These are phyloP conservation scores for Ophraella communa DNA, from an alignment of 2,888 invertebrate genomes.

Conservation along the genomic window DNA sequence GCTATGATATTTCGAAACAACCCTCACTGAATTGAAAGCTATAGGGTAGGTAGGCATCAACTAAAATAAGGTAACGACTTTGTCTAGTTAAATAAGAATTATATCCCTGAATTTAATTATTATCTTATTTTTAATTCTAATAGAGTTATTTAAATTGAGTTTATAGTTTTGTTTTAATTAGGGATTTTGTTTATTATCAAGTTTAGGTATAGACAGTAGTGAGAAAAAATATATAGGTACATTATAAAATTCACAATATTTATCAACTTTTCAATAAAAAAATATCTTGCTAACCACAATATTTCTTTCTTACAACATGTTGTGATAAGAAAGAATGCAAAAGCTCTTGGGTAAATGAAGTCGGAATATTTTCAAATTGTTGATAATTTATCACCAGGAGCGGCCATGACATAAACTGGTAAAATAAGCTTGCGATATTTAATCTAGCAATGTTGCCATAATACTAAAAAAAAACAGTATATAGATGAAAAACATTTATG, in stretches of 20 bases:
- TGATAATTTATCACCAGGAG: constrained; percentile 53
- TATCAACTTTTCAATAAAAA: constrained; percentile 11
- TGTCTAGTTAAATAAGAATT: neutral
- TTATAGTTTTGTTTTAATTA: too few species aligned
- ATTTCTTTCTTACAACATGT: constrained; percentile 39
- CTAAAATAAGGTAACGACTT: neutral
- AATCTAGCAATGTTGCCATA: neutral
- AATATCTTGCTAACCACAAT: constrained; percentile 19
- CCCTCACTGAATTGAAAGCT: neutral
- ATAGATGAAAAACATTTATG: neutral
- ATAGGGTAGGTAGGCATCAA: too few species aligned
- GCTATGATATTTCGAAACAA: constrained; percentile 6
- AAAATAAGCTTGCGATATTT: neutral
- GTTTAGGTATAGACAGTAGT: too few species aligned
- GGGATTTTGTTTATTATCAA: too few species aligned
- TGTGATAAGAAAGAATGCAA: constrained; percentile 52
- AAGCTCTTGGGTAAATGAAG: constrained; percentile 54
- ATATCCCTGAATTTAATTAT: too few species aligned
- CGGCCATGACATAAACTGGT: constrained; percentile 50
- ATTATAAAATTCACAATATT: too few species aligned
- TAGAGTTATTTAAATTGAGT: too few species aligned
- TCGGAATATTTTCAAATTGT: constrained; percentile 55
- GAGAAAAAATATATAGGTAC: too few species aligned
- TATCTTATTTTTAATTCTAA: too few species aligned
- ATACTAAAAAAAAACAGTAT: neutral